A percentile compares a stretch with the other conserved stretches of the same genome.
Evolutionary conservation across 2,888 invertebrate genomes (phyloP).

Genomic region (Vesta saturnalis): DNA sequence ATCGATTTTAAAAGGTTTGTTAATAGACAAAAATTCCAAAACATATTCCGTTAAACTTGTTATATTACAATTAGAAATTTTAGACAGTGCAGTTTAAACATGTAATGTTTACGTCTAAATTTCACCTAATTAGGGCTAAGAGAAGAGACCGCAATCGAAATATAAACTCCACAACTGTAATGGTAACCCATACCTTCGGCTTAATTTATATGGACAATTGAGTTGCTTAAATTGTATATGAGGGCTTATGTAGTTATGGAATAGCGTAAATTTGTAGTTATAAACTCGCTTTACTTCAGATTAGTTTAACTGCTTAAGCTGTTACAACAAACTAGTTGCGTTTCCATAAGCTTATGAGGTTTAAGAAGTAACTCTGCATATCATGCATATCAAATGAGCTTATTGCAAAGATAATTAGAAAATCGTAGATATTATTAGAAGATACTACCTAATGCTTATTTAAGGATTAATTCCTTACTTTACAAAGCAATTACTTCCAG

Average conservation of each 20-base stretch:
- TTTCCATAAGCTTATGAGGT: slow-evolving; percentile 29
- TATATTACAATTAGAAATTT: not conserved
- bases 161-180: slow-evolving; percentile 35
- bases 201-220: slow-evolving; percentile 57
- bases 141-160: slow-evolving; percentile 23
- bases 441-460: not conserved
- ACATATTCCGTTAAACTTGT: not conserved
- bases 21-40: slow-evolving; percentile 8
- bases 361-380: slow-evolving; percentile 28
- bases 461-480: not conserved
- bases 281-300: slow-evolving; percentile 51
- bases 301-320: slow-evolving; percentile 54
- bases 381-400: slow-evolving; percentile 26
- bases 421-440: slow-evolving; percentile 7
- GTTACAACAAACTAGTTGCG: slow-evolving; percentile 37
- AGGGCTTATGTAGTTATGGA: slow-evolving; percentile 54
- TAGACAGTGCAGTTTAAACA: slow-evolving; percentile 6
- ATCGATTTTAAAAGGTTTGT: slow-evolving; percentile 14
- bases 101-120: slow-evolving; percentile 20
- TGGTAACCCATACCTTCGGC: slow-evolving; percentile 38
- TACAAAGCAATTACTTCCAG: not conserved
- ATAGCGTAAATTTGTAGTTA: slow-evolving; percentile 53
- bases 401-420: slow-evolving; percentile 35
- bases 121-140: slow-evolving; percentile 19
- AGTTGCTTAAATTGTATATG: slow-evolving; percentile 55